These are phyloP conservation scores for Halichoerus grypus DNA, from an alignment of 2,113 vertebrate species.

Conservation along the genomic window DNA sequence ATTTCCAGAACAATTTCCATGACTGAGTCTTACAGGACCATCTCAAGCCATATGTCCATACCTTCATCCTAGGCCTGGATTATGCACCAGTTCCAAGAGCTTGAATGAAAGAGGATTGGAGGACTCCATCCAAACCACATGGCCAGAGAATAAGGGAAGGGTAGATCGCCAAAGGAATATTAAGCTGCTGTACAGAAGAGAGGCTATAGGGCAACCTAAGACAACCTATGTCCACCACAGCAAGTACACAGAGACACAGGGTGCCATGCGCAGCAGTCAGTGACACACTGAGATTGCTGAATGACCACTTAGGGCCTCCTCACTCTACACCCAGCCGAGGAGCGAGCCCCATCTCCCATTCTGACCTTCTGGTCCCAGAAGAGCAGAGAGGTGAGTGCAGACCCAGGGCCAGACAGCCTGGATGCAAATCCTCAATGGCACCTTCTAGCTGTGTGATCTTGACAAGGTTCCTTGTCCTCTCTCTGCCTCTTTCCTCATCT, in stretches of 20 bases:
- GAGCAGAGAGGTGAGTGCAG: neutral
- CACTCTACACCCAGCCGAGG: too few species aligned
- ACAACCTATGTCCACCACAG: rapidly evolving
- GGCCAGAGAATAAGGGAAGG: neutral
- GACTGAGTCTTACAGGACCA: neutral
- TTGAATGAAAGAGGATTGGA: neutral
- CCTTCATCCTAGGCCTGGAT: neutral
- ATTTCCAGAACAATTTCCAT: neutral
- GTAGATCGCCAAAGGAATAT: neutral
- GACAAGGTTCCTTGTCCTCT: neutral
- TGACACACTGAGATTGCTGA: neutral
- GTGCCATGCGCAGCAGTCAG: rapidly evolving
- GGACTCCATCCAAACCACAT: neutral
- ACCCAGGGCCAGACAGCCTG: neutral
- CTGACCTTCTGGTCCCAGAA: neutral
- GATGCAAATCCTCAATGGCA: neutral
- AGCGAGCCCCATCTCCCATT: neutral
- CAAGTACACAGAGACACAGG: neutral
- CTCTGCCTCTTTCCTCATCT: neutral
- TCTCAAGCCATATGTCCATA: neutral
- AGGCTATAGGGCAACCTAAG: neutral
- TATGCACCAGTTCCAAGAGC: neutral
- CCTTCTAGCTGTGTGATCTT: neutral
- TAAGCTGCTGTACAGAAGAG: neutral
- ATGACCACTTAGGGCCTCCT: neutral